Percentiles rank a stretch among this genome's conserved stretches.
These are phyloP conservation scores for Rhinichthys osculus DNA, from an alignment of 2,797 vertebrate species.

Conservation along the genomic window DNA sequence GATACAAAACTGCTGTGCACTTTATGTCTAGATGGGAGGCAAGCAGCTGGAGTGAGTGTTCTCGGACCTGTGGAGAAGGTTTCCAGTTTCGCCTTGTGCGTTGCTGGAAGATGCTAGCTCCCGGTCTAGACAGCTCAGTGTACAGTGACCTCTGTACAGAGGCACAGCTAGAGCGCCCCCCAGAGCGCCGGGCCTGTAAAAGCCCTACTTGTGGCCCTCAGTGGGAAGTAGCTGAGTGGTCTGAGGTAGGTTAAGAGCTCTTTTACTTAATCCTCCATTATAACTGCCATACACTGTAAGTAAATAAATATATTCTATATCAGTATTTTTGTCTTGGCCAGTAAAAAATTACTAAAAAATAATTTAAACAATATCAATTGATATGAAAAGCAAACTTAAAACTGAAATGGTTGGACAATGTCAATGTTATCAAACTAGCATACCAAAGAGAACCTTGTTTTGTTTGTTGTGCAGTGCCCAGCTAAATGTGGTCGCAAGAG, in stretches of 20 bases:
- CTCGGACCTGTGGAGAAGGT: slow-evolving; percentile 92
- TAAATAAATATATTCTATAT: neutral
- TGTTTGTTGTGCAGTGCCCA: slow-evolving; percentile 80
- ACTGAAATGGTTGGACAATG: neutral
- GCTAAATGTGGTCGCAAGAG: slow-evolving; percentile 89
- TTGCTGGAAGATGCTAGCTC: slow-evolving; percentile 98
- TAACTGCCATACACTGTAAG: neutral
- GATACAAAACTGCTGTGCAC: neutral
- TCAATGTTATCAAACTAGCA: neutral
- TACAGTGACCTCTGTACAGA: slow-evolving; percentile 94
- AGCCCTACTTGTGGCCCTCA: slow-evolving; percentile 94
- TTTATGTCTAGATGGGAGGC: slow-evolving; percentile 89
- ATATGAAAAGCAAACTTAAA: neutral
- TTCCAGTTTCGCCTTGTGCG: slow-evolving; percentile 94
- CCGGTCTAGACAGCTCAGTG: slow-evolving; percentile 95
- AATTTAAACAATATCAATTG: neutral
- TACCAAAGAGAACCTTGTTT: neutral
- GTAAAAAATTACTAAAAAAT: neutral
- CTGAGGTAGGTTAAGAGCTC: slow-evolving; percentile 79
- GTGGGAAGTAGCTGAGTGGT: slow-evolving; percentile 99
- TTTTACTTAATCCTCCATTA: neutral
- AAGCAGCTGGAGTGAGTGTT: slow-evolving; percentile 98
- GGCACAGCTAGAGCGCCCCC: slow-evolving; percentile 87
- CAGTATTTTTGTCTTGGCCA: neutral
- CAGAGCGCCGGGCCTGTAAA: slow-evolving; percentile 90